Conservation (phyloP, 2,113 vertebrate species). For the Dicerorhinus sumatrensis region DNA sequence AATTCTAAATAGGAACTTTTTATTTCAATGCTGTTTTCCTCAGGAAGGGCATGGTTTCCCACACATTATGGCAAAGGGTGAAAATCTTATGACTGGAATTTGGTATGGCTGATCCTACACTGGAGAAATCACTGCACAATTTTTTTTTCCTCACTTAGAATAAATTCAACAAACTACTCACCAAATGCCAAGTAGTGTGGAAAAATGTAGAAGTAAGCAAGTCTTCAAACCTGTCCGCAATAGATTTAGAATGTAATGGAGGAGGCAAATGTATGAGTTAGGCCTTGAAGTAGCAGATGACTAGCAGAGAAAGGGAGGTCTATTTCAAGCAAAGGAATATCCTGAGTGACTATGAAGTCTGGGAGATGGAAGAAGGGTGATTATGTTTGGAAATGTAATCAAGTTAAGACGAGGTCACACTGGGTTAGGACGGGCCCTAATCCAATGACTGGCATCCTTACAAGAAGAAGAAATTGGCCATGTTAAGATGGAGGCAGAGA, state of each 20-base stretch:
- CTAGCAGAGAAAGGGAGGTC: neutral
- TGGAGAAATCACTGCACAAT: neutral
- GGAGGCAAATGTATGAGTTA: neutral
- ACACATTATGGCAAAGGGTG: neutral
- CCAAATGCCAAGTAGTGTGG: neutral
- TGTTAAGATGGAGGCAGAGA: neutral
- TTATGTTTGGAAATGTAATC: neutral
- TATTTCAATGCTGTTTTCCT: slow-evolving; percentile 9
- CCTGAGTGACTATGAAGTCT: neutral
- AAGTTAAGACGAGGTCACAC: neutral
- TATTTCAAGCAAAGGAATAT: neutral
- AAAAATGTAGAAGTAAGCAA: neutral
- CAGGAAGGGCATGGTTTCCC: neutral
- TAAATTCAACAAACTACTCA: neutral
- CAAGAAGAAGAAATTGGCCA: neutral
- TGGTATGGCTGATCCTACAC: neutral
- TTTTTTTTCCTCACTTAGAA: neutral
- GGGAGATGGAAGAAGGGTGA: neutral
- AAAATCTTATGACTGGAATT: neutral
- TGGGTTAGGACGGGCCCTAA: neutral
- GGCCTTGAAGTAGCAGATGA: neutral
- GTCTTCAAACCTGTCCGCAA: neutral
- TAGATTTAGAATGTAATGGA: neutral
- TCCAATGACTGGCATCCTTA: neutral
- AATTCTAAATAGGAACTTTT: slow-evolving; percentile 62